These are phyloP conservation scores for Pampus argenteus DNA, from an alignment of 2,797 vertebrate genomes.

Conservation along the genomic window DNA sequence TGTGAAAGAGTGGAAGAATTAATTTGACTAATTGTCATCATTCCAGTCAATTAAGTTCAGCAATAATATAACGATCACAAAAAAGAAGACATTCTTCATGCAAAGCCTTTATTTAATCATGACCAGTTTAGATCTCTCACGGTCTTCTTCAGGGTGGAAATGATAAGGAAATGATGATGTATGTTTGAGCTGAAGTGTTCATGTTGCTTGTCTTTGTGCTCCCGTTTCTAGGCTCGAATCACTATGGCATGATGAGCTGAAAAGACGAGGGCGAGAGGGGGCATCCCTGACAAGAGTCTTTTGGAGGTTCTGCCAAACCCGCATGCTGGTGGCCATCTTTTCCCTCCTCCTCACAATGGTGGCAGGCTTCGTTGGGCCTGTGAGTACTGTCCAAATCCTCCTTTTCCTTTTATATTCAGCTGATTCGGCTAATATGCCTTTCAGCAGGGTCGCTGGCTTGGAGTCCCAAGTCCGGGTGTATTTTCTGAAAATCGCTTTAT, in stretches of 20 bases:
- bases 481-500: slow-evolving; percentile 69
- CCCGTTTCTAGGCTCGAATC: slow-evolving; percentile 79
- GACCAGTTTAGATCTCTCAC: no score
- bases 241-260: slow-evolving; percentile 87
- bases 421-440: slow-evolving; percentile 55
- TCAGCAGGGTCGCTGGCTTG: slow-evolving; percentile 32
- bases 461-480: slow-evolving; percentile 48
- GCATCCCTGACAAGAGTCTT: slow-evolving; percentile 84
- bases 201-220: neutral
- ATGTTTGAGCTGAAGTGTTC: neutral
- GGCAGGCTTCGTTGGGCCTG: slow-evolving; percentile 85
- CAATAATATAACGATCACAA: neutral
- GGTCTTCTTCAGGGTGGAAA: neutral
- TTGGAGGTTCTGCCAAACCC: slow-evolving; percentile 88
- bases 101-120: neutral
- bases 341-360: slow-evolving; percentile 86
- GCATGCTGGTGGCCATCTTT: slow-evolving; percentile 84
- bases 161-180: neutral
- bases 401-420: slow-evolving; percentile 39
- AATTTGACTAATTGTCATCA: slow-evolving; percentile 22
- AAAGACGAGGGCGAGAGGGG: slow-evolving; percentile 77
- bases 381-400: slow-evolving; percentile 79
- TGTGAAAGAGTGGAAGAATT: neutral
- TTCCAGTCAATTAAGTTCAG: slow-evolving; percentile 10
- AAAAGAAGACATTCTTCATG: neutral